Evolutionary conservation across 2,888 invertebrate species (phyloP).

Genomic region (Eretmocerus hayati): DNA sequence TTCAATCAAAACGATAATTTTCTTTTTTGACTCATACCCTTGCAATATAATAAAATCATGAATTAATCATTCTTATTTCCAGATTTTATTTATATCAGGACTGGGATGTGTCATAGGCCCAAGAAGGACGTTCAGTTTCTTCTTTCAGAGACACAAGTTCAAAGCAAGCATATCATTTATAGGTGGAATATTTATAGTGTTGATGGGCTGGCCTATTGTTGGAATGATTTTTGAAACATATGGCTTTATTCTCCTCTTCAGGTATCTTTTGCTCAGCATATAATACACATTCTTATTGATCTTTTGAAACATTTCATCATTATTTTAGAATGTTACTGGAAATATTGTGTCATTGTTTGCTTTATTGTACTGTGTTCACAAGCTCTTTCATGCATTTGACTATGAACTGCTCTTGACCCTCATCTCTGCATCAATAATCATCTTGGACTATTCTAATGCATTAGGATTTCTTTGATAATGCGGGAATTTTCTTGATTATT

Average conservation of each 20-base stretch:
- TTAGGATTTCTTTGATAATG: too few relatives aligned
- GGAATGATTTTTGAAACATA: slow-evolving; percentile 97
- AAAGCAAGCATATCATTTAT: slow-evolving; percentile 87
- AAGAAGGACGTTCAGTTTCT: slow-evolving; percentile 91
- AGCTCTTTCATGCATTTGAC: too few relatives aligned
- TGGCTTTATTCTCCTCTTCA: slow-evolving; percentile 83
- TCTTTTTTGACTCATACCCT: too few relatives aligned
- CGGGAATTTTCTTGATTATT: background rate
- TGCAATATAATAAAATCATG: too few relatives aligned
- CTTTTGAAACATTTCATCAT: background rate
- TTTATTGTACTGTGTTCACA: too few relatives aligned
- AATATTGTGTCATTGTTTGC: background rate
- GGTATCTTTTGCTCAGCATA: slow-evolving; percentile 48
- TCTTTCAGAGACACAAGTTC: slow-evolving; percentile 94
- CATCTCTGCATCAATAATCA: too few relatives aligned
- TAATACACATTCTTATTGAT: background rate
- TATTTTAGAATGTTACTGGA: background rate
- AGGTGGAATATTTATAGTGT: slow-evolving; percentile 85
- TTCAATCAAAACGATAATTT: too few relatives aligned
- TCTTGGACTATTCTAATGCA: too few relatives aligned
- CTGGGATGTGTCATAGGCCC: slow-evolving; percentile 94
- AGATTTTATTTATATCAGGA: slow-evolving; percentile 95
- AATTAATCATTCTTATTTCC: too few relatives aligned
- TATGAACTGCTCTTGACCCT: too few relatives aligned
- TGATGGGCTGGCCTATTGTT: slow-evolving; percentile 91